phyloP scores from a whole-genome alignment of 2,888 invertebrate genomes.

The Drosophila yooni region DNA sequence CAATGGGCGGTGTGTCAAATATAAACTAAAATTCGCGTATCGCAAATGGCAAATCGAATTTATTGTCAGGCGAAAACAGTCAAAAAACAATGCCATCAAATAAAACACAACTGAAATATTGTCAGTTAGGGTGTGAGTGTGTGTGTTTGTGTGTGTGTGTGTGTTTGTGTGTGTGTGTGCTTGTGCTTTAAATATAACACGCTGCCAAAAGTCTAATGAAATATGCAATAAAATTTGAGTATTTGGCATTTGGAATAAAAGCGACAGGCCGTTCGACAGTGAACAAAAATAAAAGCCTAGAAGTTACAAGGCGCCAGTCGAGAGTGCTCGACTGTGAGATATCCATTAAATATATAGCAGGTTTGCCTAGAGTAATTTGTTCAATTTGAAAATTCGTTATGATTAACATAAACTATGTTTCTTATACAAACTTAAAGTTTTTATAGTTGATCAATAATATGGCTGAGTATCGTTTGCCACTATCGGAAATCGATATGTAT shows the following conservation, averaged over 20 bases:
- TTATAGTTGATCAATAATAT: background rate
- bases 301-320: background rate
- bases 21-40: conserved; percentile 43
- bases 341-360: background rate
- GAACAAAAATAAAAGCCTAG: conserved; percentile 20
- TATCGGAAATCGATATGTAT: background rate
- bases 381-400: no score
- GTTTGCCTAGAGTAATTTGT: background rate
- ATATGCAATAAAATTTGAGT: conserved; percentile 80
- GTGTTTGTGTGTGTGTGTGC: conserved; percentile 12
- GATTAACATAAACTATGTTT: background rate
- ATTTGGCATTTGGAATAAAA: conserved; percentile 63
- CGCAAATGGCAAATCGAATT: conserved; percentile 73
- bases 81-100: conserved; percentile 43
- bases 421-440: background rate
- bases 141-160: background rate
- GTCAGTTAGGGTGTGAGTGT: conserved; percentile 36
- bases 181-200: conserved; percentile 65
- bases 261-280: conserved; percentile 15
- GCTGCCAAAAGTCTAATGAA: conserved; percentile 76
- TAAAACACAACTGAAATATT: conserved; percentile 73
- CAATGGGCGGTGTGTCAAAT: conserved; percentile 1
- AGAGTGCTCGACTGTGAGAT: background rate
- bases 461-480: background rate
- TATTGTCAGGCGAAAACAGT: conserved; percentile 73